Evolutionary conservation across 1,140 invertebrate species (phyloP), one percentile per base, ranked within the genome.

Genomic region (Caenorhabditis elegans): DNA sequence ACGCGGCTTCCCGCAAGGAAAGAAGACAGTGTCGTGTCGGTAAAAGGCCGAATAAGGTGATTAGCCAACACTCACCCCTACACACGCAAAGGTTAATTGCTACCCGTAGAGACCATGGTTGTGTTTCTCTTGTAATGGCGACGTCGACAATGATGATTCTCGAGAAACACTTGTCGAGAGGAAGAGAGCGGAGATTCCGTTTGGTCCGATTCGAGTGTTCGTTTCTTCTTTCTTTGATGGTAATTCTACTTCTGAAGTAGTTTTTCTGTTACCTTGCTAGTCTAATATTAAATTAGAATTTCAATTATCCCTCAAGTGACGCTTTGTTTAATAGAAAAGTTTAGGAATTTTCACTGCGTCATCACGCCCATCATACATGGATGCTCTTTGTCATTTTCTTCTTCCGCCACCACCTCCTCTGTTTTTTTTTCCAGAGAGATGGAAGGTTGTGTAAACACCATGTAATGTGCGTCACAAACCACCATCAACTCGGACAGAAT

Each of bases 161-260:
- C 60, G 60, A 70, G 60, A 39, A 70, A 70, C 34, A 70, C n/a
- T 70, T 36, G 60, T 70, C 34, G 60, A 70, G 60, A 70, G 34
- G 34, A 70, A 43, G n/a, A 26, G 13, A 34, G 43, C 11, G 34
- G 43, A 70, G 60, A 39, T 22, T 70, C 39, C 26, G 60, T 39
- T 60, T 70, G 17, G 19, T 70, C 0, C 13, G n/a, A 70, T 70
- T 36, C n/a, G 2, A 13, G 26, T 39, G 60, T 70, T 70, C 60
- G 60, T 39, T 43, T 70, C 8, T 6, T 22, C 19, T 70, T 36
- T 39, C 53, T 22, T n/a, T n/a, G n/a, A n/a, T n/a, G n/a, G n/a
- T n/a, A n/a, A n/a, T n/a, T n/a, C n/a, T n/a, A n/a, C n/a, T n/a
- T n/a, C n/a, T n/a, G n/a, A n/a, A n/a, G n/a, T n/a, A n/a, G n/a